A percentile compares a stretch with the other conserved stretches of the same genome.
These are phyloP conservation scores for Drosophila putrida DNA, from an alignment of 2,888 invertebrate species.

Conservation along the genomic window DNA sequence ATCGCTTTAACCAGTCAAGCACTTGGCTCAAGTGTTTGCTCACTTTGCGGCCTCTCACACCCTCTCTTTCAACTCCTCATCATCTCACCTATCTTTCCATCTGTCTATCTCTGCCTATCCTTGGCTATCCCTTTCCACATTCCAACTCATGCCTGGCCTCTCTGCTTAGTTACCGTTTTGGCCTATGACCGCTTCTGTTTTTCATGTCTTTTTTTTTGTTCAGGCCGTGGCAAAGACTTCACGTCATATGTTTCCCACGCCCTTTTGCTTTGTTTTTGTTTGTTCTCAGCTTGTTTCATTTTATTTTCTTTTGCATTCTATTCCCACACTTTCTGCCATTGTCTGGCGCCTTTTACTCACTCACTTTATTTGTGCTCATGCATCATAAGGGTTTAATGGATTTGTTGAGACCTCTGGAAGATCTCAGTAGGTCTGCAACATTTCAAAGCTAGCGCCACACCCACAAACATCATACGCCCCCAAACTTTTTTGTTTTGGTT, in stretches of 20 bases:
- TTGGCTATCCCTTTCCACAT: slow-evolving; percentile 14
- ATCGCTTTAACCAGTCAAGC: slow-evolving; percentile 70
- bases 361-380: slow-evolving; percentile 79
- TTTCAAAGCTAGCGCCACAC: slow-evolving; percentile 43
- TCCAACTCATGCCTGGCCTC: slow-evolving; percentile 15
- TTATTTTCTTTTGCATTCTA: slow-evolving; percentile 18
- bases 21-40: slow-evolving; percentile 79
- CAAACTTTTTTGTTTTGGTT: slow-evolving; percentile 5
- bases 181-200: slow-evolving; percentile 31
- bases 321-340: slow-evolving; percentile 34
- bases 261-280: slow-evolving; percentile 41
- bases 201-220: slow-evolving; percentile 14
- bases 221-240: slow-evolving; percentile 32
- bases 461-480: slow-evolving; percentile 66
- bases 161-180: slow-evolving; percentile 63
- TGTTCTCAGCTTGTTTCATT: slow-evolving; percentile 19
- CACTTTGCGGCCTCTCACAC: slow-evolving; percentile 70
- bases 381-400: slow-evolving; percentile 82
- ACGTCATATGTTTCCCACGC: slow-evolving; percentile 71
- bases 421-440: slow-evolving; percentile 46
- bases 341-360: slow-evolving; percentile 73
- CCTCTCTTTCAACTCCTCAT: neutral
- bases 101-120: slow-evolving; percentile 13
- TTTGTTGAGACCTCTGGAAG: slow-evolving; percentile 58
- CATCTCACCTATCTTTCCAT: neutral